Evolutionary conservation across 2,888 invertebrate species (phyloP).

Genomic region (Plebejus argus): DNA sequence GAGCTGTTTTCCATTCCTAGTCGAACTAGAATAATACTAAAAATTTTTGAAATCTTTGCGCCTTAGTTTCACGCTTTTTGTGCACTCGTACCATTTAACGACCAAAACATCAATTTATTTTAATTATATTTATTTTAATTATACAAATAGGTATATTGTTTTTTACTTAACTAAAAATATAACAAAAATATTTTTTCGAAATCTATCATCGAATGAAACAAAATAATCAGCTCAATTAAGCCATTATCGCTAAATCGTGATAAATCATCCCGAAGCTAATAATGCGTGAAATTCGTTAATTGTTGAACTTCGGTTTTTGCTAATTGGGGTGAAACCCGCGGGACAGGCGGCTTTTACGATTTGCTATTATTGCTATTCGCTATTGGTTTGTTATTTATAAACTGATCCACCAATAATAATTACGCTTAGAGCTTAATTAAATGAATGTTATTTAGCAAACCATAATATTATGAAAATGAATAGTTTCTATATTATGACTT

Average conservation of each 20-base stretch:
- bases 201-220: neutral
- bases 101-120: too few relatives aligned
- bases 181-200: neutral
- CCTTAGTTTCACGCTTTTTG: too few relatives aligned
- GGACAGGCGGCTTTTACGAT: neutral
- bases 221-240: neutral
- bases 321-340: neutral
- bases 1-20: too few relatives aligned
- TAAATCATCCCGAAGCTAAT: conserved; percentile 5
- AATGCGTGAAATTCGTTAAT: conserved; percentile 17
- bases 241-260: neutral
- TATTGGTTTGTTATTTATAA: neutral
- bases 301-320: conserved; percentile 2
- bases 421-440: neutral
- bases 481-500: neutral
- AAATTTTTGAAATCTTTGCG: too few relatives aligned
- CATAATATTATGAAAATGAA: too few relatives aligned
- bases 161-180: too few relatives aligned
- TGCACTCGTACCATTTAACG: too few relatives aligned
- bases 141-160: neutral
- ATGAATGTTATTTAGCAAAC: neutral
- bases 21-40: too few relatives aligned
- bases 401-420: neutral
- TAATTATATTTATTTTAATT: too few relatives aligned
- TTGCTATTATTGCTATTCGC: neutral